Evolutionary conservation across 2,113 vertebrate species (phyloP).

Genomic region (Pyrgilauda ruficollis): DNA sequence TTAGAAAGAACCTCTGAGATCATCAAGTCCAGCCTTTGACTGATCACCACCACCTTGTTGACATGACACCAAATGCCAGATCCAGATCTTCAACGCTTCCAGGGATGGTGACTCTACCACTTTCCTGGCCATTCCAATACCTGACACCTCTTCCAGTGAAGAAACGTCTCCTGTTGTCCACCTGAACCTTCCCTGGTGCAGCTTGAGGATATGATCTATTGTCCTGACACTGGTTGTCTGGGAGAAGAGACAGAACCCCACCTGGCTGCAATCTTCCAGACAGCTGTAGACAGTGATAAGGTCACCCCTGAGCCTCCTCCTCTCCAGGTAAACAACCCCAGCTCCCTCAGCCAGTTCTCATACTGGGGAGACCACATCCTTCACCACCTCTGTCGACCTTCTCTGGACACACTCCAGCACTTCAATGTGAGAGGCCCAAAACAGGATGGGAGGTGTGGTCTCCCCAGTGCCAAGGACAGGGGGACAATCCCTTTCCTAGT

Average conservation of each 20-base stretch:
- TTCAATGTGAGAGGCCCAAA: background rate
- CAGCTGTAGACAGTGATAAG: background rate
- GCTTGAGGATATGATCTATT: background rate
- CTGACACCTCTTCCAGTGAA: background rate
- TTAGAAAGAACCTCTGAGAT: background rate
- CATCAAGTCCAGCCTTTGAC: background rate
- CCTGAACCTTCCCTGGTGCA: background rate
- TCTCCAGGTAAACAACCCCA: background rate
- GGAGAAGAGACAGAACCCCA: rapidly evolving
- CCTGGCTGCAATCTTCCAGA: background rate
- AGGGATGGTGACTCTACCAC: background rate
- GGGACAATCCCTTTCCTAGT: background rate
- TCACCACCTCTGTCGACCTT: background rate
- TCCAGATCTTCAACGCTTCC: background rate
- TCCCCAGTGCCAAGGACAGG: background rate
- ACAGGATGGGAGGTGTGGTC: background rate
- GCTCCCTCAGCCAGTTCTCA: background rate
- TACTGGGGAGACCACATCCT: background rate
- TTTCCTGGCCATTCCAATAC: background rate
- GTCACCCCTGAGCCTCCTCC: background rate
- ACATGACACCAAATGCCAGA: background rate
- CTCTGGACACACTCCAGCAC: background rate
- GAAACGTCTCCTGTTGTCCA: background rate
- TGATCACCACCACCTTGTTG: background rate
- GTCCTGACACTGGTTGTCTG: background rate